A percentile compares a stretch with the other conserved stretches of the same genome.
phyloP scores from a whole-genome alignment of 2,797 vertebrate genomes.

The Bucorvus abyssinicus region DNA sequence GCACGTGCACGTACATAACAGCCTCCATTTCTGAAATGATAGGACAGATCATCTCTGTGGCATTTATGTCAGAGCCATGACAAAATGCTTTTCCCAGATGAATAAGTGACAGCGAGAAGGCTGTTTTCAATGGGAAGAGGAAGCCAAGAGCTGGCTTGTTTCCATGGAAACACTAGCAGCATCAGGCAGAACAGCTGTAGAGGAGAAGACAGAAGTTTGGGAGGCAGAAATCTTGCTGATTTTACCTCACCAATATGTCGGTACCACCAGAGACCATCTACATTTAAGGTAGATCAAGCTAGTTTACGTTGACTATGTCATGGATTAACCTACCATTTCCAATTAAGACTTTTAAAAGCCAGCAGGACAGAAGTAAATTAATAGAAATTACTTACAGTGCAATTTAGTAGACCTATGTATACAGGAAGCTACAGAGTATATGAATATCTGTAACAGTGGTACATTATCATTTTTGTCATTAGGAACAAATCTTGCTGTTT shows the following conservation, averaged over 20 bases:
- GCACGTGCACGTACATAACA: background rate
- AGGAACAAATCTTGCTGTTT: background rate
- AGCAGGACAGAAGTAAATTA: background rate
- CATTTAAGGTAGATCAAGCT: background rate
- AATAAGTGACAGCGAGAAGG: conserved; percentile 82
- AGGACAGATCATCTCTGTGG: conserved; percentile 60
- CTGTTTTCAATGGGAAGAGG: conserved; percentile 90
- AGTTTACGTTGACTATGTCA: background rate
- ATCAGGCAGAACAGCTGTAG: conserved; percentile 78
- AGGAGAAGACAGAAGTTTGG: conserved; percentile 71
- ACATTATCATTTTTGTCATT: background rate
- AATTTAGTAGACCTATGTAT: background rate
- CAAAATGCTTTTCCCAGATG: conserved; percentile 85
- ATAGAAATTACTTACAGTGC: background rate
- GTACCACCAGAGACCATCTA: background rate
- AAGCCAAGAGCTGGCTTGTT: conserved; percentile 87
- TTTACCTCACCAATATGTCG: conserved; percentile 47
- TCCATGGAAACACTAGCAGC: conserved; percentile 93
- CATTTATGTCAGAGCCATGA: conserved; percentile 74
- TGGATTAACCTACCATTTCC: background rate
- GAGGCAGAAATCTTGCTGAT: conserved; percentile 53
- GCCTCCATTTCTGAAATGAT: conserved; percentile 56
- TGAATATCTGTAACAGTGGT: background rate
- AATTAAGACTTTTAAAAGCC: background rate
- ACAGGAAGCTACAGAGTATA: background rate